These are phyloP conservation scores for Palythoa heliodiscus DNA, from an alignment of 92 coral and sea anemone species.

Conservation along the genomic window DNA sequence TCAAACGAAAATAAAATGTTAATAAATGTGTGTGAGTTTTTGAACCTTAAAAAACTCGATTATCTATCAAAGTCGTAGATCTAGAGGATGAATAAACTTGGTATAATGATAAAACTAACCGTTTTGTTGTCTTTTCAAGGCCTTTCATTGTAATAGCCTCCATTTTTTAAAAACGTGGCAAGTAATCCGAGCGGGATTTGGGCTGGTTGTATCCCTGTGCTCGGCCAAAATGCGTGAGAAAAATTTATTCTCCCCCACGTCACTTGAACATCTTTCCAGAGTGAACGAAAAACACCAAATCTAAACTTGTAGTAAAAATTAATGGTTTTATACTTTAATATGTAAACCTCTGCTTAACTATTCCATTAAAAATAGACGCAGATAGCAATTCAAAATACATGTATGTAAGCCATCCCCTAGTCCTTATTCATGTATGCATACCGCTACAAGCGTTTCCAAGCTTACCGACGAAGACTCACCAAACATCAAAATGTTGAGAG, in stretches of 20 bases:
- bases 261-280: conserved; percentile 14
- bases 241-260: neutral
- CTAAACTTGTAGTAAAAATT: conserved; percentile 72
- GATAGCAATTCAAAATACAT: conserved; percentile 78
- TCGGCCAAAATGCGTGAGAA: conserved; percentile 1
- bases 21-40: conserved; percentile 2
- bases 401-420: conserved; percentile 71
- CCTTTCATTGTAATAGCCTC: neutral
- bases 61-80: neutral
- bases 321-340: conserved; percentile 87
- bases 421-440: conserved; percentile 96
- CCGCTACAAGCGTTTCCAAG: conserved; percentile 64
- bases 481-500: neutral
- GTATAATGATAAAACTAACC: conserved; percentile 12
- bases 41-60: neutral
- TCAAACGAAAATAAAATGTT: conserved; percentile 22
- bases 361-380: conserved; percentile 96
- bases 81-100: neutral
- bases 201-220: conserved; percentile 8
- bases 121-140: conserved; percentile 12
- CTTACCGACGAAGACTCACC: neutral
- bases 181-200: conserved; percentile 20
- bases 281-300: conserved; percentile 43
- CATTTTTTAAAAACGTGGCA: conserved; percentile 42
- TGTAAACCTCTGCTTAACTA: conserved; percentile 92